A percentile compares a stretch with the other conserved stretches of the same genome.
Conservation (phyloP, 2,113 vertebrate genomes). For the Neogobius melanostomus region DNA sequence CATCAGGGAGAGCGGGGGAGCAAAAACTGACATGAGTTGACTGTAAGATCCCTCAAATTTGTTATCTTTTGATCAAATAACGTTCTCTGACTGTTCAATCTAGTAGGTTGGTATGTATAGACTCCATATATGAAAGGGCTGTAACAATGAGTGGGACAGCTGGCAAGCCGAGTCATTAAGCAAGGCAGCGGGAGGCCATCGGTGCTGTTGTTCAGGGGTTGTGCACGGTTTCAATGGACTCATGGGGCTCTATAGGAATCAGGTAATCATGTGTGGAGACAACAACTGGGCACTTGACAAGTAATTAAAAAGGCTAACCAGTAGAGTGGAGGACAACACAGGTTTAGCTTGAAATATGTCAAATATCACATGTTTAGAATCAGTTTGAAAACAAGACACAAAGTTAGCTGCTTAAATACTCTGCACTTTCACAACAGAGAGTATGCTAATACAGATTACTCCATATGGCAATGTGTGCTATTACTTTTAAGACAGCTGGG, state of each 20-base stretch:
- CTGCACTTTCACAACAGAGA: too few species aligned
- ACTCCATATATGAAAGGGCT: not conserved
- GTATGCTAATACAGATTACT: too few species aligned
- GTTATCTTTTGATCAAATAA: too few species aligned
- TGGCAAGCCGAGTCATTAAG: conserved; percentile 32
- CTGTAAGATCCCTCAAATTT: too few species aligned
- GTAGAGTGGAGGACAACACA: not conserved
- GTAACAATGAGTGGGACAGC: conserved; percentile 11
- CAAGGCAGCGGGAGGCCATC: conserved; percentile 39
- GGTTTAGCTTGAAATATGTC: not conserved
- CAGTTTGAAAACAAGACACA: too few species aligned
- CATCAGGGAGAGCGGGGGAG: too few species aligned
- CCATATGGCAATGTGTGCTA: too few species aligned
- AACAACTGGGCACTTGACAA: not conserved
- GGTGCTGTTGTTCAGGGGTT: conserved; percentile 26
- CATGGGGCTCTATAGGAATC: conserved; percentile 2
- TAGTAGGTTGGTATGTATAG: not conserved
- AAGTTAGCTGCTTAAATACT: too few species aligned
- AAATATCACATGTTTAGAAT: not conserved
- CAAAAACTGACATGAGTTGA: too few species aligned
- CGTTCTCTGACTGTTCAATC: too few species aligned
- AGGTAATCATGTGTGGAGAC: not conserved
- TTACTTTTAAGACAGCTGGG: too few species aligned
- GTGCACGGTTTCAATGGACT: conserved; percentile 31
- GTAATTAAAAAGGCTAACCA: not conserved